Conservation (phyloP, 2,888 invertebrate genomes). For the Odontomyia ornata region DNA sequence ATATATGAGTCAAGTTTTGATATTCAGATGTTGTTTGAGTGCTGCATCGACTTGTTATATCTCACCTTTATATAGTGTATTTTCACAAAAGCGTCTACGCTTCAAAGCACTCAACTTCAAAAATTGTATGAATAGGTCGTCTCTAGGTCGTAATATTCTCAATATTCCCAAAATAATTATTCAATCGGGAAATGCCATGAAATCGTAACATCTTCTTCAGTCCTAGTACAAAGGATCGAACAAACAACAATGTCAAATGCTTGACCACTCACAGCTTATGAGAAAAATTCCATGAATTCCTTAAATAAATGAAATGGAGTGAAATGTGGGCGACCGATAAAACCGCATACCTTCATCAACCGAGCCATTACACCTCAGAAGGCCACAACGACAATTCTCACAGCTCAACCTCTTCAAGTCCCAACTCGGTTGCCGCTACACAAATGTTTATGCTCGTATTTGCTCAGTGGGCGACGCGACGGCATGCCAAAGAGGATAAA, state of each 20-base stretch:
- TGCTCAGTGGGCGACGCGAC: background rate
- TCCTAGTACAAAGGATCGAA: conserved; percentile 46
- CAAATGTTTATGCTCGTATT: conserved; percentile 37
- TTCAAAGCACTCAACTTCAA: no score
- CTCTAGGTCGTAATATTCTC: background rate
- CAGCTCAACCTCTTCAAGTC: background rate
- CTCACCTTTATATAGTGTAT: no score
- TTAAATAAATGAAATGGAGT: conserved; percentile 44
- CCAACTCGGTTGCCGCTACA: conserved; percentile 2
- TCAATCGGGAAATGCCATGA: background rate
- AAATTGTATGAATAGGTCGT: no score
- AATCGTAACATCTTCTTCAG: background rate
- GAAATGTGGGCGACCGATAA: conserved; percentile 27
- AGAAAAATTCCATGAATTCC: conserved; percentile 47
- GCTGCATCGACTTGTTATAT: no score
- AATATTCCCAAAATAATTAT: background rate
- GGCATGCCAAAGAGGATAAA: conserved; percentile 21
- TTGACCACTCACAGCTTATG: conserved; percentile 40
- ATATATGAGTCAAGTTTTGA: no score
- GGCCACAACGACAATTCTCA: conserved; percentile 10
- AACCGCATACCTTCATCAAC: conserved; percentile 27
- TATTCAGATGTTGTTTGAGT: no score
- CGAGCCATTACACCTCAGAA: background rate
- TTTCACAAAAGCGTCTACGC: no score
- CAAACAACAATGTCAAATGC: conserved; percentile 37